Percentiles rank a stretch among this genome's conserved stretches.
Evolutionary conservation across 2,888 invertebrate genomes (phyloP).

Genomic region (Cephus rjabovi): DNA sequence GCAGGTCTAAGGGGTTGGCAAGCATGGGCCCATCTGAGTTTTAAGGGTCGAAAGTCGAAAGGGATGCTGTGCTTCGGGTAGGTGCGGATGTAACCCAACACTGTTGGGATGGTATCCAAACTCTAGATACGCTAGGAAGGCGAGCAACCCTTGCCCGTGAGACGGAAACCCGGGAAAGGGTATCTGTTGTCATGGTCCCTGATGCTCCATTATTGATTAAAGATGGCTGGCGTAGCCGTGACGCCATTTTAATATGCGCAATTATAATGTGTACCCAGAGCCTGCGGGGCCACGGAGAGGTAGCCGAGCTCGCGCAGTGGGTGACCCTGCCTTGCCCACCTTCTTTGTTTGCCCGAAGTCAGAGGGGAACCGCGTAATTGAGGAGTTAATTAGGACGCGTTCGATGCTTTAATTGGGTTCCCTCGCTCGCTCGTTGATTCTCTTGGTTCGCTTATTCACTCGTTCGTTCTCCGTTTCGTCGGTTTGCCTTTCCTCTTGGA

Average conservation of each 20-base stretch:
- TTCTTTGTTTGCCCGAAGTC: conserved; percentile 60
- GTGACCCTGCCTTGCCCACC: conserved; percentile 35
- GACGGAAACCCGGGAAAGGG: conserved; percentile 55
- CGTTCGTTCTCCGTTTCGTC: conserved; percentile 12
- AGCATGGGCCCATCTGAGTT: neutral
- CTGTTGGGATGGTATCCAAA: conserved; percentile 1
- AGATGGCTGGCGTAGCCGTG: conserved; percentile 56
- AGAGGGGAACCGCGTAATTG: conserved; percentile 60
- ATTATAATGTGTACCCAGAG: conserved; percentile 63
- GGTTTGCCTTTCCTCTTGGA: conserved; percentile 3
- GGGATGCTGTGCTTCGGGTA: neutral
- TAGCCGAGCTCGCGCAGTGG: conserved; percentile 15
- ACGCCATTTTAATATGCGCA: conserved; percentile 67
- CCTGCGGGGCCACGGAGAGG: conserved; percentile 17
- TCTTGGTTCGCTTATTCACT: conserved; percentile 10
- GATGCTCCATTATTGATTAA: conserved; percentile 67
- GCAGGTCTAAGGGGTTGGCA: neutral
- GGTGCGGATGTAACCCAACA: conserved; percentile 35
- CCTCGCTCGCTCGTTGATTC: conserved; percentile 11
- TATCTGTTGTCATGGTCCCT: conserved; percentile 68
- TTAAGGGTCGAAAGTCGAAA: neutral
- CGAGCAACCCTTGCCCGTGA: conserved; percentile 58
- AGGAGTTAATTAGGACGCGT: conserved; percentile 64
- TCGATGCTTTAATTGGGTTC: conserved; percentile 60
- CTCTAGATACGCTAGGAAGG: conserved; percentile 39